Evolutionary conservation across 2,113 vertebrate genomes (phyloP).

Genomic region (Chionomys nivalis): DNA sequence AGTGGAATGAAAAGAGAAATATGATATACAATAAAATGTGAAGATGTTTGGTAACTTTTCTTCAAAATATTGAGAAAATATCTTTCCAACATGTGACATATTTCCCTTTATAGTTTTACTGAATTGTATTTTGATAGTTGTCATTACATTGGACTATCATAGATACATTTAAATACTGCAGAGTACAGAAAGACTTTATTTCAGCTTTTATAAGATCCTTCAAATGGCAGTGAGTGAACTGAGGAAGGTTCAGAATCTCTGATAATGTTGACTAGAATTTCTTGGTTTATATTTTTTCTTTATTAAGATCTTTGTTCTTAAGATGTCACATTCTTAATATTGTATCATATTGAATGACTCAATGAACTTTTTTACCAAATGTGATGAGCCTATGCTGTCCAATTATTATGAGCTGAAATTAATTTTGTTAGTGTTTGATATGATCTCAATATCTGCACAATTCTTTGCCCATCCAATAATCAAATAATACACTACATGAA

Average conservation of each 20-base stretch:
- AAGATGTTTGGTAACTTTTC: slow-evolving; percentile 34
- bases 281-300: slow-evolving; percentile 22
- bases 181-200: slow-evolving; percentile 29
- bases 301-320: not conserved
- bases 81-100: slow-evolving; percentile 36
- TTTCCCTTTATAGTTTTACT: slow-evolving; percentile 62
- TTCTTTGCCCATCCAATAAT: not conserved
- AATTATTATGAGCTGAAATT: slow-evolving; percentile 31
- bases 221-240: not conserved
- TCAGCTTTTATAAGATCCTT: slow-evolving; percentile 53
- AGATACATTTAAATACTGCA: slow-evolving; percentile 50
- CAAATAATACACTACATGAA: not conserved
- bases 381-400: not conserved
- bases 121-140: slow-evolving; percentile 55
- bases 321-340: not conserved
- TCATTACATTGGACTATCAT: slow-evolving; percentile 62
- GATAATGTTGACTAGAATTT: not conserved
- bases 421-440: slow-evolving; percentile 45
- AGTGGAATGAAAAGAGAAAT: slow-evolving; percentile 59
- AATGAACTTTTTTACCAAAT: not conserved
- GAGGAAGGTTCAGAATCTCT: not conserved
- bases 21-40: slow-evolving; percentile 28
- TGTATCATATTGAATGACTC: not conserved
- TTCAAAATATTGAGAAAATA: slow-evolving; percentile 15
- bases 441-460: not conserved